These are phyloP conservation scores for Habrosyne pyritoides DNA, from an alignment of 2,888 invertebrate genomes.

Conservation along the genomic window DNA sequence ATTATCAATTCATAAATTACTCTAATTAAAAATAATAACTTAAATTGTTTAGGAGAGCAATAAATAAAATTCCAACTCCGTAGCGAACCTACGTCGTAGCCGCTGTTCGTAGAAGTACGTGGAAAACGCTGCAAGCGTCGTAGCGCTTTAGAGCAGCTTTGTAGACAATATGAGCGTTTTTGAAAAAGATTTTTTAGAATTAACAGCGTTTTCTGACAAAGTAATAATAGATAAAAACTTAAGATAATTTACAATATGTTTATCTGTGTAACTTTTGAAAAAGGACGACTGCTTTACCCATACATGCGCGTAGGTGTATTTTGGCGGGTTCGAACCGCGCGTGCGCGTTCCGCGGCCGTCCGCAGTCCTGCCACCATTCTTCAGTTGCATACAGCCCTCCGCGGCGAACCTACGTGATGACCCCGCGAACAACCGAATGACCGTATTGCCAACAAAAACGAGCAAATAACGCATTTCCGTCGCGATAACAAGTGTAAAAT, in stretches of 20 bases:
- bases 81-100: slow-evolving; percentile 52
- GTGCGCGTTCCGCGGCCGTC: slow-evolving; percentile 68
- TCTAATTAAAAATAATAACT: too few species aligned
- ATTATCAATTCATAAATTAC: too few species aligned
- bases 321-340: slow-evolving; percentile 77
- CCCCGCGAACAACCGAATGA: slow-evolving; percentile 43
- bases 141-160: slow-evolving; percentile 1
- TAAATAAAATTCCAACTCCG: slow-evolving; percentile 4
- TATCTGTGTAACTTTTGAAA: slow-evolving; percentile 68
- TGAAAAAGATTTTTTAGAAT: not conserved
- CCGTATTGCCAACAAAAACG: slow-evolving; percentile 67
- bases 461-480: slow-evolving; percentile 45
- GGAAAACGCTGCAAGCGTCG: slow-evolving; percentile 26
- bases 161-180: not conserved
- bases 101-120: slow-evolving; percentile 41
- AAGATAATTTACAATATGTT: slow-evolving; percentile 20
- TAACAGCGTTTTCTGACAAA: not conserved
- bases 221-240: too few species aligned
- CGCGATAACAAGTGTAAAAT: slow-evolving; percentile 47
- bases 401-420: slow-evolving; percentile 46
- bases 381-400: slow-evolving; percentile 71
- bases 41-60: not conserved
- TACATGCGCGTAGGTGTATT: slow-evolving; percentile 81
- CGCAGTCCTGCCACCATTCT: slow-evolving; percentile 82
- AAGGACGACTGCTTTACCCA: slow-evolving; percentile 54